Evolutionary conservation across 2,797 vertebrate species (phyloP).

Genomic region (Podarcis lilfordi): DNA sequence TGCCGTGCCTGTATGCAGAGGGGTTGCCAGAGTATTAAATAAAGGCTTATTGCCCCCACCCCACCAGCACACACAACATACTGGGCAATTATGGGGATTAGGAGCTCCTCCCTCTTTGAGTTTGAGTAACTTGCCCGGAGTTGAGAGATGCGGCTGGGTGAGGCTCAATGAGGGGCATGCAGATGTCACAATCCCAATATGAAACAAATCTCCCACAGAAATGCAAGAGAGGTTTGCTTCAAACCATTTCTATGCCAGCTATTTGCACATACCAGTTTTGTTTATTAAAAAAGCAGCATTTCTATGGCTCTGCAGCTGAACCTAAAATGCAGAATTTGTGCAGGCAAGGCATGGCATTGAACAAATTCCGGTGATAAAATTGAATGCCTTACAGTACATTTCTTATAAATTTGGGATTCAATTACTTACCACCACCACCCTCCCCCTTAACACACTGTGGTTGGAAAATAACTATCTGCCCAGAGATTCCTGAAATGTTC

Average conservation of each 20-base stretch:
- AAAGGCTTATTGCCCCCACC: not conserved
- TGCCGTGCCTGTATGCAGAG: not conserved
- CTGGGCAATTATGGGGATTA: not conserved
- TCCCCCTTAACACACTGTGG: not conserved
- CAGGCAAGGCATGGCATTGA: not conserved
- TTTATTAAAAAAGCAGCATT: not conserved
- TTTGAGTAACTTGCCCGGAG: not conserved
- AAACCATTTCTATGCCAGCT: not conserved
- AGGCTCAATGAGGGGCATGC: not conserved
- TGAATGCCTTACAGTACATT: not conserved
- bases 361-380: not conserved
- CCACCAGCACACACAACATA: not conserved
- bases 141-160: not conserved
- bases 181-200: not conserved
- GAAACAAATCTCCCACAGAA: not conserved
- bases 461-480: not conserved
- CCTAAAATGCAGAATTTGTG: not conserved
- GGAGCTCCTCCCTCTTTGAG: too few relatives aligned
- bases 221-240: not conserved
- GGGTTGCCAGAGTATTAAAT: too few relatives aligned
- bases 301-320: not conserved
- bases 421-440: constrained; percentile 2
- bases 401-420: not conserved
- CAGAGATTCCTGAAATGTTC: constrained; percentile 17
- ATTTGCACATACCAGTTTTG: not conserved